Evolutionary conservation across 1,140 invertebrate species (phyloP).

Genomic region (Nixonia krombeini): DNA sequence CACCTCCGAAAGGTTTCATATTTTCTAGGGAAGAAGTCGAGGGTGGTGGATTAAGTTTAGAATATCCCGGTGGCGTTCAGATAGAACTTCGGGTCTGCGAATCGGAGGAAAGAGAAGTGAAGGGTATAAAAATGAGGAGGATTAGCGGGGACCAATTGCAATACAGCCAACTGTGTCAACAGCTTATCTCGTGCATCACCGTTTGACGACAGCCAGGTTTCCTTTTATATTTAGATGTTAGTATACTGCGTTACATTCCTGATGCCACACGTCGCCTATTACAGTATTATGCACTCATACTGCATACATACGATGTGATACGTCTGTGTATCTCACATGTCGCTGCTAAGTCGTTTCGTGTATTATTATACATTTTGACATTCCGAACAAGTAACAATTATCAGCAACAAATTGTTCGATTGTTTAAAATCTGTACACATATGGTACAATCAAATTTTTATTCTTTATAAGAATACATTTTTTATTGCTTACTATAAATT

Average conservation of each 20-base stretch:
- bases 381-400: too few relatives aligned
- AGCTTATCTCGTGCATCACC: conserved; percentile 89
- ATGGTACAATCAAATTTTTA: too few relatives aligned
- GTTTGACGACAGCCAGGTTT: conserved; percentile 74
- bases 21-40: conserved; percentile 70
- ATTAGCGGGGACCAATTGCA: conserved; percentile 93
- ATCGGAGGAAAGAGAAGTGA: conserved; percentile 80
- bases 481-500: too few relatives aligned
- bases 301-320: too few relatives aligned
- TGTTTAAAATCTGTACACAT: too few relatives aligned
- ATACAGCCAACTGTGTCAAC: conserved; percentile 91
- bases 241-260: conserved; percentile 66
- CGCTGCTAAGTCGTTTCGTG: too few relatives aligned
- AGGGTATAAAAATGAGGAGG: conserved; percentile 89
- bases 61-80: conserved; percentile 88
- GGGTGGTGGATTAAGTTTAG: conserved; percentile 75
- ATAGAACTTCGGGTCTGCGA: conserved; percentile 89
- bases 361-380: too few relatives aligned
- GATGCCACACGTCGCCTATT: conserved; percentile 56
- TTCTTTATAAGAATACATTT: too few relatives aligned
- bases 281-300: conserved; percentile 60
- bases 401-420: too few relatives aligned
- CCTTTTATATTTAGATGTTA: conserved; percentile 50
- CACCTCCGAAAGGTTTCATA: conserved; percentile 82
- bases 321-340: too few relatives aligned